Conservation (phyloP, 2,113 vertebrate genomes). For the Neofelis nebulosa region DNA sequence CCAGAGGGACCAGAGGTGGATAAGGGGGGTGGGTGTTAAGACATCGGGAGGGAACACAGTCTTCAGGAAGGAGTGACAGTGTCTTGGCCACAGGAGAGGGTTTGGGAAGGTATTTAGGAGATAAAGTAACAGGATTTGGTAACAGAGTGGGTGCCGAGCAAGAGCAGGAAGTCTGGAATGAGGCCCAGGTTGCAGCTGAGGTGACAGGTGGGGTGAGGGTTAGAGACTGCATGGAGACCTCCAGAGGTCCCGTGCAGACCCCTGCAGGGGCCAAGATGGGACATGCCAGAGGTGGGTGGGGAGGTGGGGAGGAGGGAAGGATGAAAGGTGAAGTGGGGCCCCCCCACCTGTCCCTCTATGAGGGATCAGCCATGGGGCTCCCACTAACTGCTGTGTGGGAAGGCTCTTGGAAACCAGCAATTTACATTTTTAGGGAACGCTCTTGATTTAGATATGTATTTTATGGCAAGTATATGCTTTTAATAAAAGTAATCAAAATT, state of each 20-base stretch:
- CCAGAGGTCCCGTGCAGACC: background rate
- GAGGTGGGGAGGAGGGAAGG: background rate
- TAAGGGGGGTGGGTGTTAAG: background rate
- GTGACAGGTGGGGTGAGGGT: background rate
- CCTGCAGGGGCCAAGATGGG: background rate
- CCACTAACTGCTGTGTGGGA: background rate
- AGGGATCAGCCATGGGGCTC: background rate
- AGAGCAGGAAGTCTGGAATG: accelerated
- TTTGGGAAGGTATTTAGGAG: background rate
- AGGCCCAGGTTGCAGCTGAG: background rate
- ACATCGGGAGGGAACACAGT: background rate
- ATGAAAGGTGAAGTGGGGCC: background rate
- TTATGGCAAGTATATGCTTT: background rate
- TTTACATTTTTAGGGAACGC: background rate
- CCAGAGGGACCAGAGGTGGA: background rate
- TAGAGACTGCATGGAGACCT: background rate
- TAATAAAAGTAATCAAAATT: background rate
- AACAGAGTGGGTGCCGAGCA: background rate
- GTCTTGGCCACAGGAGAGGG: background rate
- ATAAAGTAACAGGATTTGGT: background rate
- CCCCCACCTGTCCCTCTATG: background rate
- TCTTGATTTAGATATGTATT: background rate
- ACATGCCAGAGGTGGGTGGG: background rate
- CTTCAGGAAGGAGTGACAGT: background rate
- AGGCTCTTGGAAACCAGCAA: background rate